Percentiles rank a stretch among this genome's conserved stretches.
Conservation (phyloP, 2,797 vertebrate genomes). For the Sebastes oblongus region DNA sequence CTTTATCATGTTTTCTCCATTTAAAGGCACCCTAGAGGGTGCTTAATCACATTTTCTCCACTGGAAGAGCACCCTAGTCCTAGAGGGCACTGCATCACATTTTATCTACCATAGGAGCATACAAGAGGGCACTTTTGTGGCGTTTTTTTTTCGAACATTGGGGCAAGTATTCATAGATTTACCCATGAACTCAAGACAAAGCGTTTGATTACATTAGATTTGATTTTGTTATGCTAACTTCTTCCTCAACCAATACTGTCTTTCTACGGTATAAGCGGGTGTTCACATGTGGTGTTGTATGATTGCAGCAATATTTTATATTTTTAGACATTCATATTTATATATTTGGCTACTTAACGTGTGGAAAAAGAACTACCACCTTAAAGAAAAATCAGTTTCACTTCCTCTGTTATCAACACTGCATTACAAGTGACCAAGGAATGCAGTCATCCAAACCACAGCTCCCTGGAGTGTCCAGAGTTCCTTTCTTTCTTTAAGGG, state of each 20-base stretch:
- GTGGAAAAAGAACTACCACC: not conserved
- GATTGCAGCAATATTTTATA: not conserved
- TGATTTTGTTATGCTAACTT: not conserved
- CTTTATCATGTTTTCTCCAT: too few relatives aligned
- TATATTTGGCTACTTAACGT: not conserved
- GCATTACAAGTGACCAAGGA: slow-evolving; percentile 4
- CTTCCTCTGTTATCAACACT: slow-evolving; percentile 23
- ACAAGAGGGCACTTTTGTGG: too few relatives aligned
- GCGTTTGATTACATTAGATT: not conserved
- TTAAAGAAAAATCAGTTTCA: not conserved
- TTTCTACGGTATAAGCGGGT: too few relatives aligned
- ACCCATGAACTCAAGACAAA: not conserved
- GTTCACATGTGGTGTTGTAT: not conserved
- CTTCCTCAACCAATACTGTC: not conserved
- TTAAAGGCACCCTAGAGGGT: too few relatives aligned
- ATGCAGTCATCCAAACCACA: slow-evolving; percentile 11
- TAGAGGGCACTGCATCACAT: too few relatives aligned
- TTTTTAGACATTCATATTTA: not conserved
- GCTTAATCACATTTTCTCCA: too few relatives aligned
- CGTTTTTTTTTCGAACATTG: too few relatives aligned
- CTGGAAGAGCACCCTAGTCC: too few relatives aligned
- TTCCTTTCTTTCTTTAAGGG: not conserved
- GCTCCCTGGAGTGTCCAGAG: not conserved
- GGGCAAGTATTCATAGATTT: not conserved
- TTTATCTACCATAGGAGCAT: too few relatives aligned